Percentiles rank a stretch among this genome's conserved stretches.
These are phyloP conservation scores for Orientallactaga bullata DNA, from an alignment of 2,113 vertebrate genomes.

Conservation along the genomic window DNA sequence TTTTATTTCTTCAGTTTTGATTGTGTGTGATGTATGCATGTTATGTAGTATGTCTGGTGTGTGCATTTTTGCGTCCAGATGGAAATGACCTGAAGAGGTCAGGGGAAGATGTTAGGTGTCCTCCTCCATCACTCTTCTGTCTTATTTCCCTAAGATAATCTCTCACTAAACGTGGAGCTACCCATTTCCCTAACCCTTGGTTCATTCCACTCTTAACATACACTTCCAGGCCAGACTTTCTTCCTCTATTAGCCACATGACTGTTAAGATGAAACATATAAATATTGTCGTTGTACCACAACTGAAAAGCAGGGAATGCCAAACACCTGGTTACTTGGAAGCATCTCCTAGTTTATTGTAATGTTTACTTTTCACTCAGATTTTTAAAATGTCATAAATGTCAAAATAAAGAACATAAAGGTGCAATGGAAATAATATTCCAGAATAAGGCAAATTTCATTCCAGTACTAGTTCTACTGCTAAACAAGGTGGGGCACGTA, in stretches of 20 bases:
- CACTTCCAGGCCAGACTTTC: neutral
- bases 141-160: no score
- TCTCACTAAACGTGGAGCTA: no score
- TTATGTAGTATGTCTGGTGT: no score
- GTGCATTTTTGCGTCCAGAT: no score
- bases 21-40: no score
- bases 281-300: conserved; percentile 23
- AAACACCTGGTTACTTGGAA: conserved; percentile 59
- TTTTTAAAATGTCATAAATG: conserved; percentile 34
- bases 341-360: conserved; percentile 24
- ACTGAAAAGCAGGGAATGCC: conserved; percentile 7
- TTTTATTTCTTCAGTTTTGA: no score
- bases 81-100: no score
- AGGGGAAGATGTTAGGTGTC: no score
- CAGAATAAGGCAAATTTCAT: neutral
- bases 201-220: neutral
- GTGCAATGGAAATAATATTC: neutral
- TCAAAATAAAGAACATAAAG: conserved; percentile 52
- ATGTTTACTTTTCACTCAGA: conserved; percentile 56
- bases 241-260: neutral
- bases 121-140: no score
- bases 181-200: no score
- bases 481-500: neutral
- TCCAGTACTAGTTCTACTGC: neutral
- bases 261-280: neutral